These are phyloP conservation scores for Lutjanus campechanus DNA, from an alignment of 2,797 vertebrate genomes.

Conservation along the genomic window DNA sequence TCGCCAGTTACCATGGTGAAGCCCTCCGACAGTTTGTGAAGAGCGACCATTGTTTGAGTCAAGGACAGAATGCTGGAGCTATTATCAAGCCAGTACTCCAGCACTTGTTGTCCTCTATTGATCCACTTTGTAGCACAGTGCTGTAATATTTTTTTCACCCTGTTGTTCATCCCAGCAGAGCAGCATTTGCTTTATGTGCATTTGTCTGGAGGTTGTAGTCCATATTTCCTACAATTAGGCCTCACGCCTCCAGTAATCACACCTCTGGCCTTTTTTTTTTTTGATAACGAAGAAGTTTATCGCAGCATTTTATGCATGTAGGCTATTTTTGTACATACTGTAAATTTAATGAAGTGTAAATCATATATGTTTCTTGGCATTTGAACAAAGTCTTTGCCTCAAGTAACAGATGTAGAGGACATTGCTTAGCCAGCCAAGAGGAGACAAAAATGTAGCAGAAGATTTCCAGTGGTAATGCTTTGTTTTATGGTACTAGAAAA, in stretches of 20 bases:
- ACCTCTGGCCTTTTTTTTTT: neutral
- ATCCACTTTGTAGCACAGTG: slow-evolving; percentile 62
- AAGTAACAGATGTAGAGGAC: neutral
- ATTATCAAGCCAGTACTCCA: slow-evolving; percentile 57
- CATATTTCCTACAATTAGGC: neutral
- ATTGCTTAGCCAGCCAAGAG: neutral
- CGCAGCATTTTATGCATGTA: neutral
- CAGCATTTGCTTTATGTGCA: slow-evolving; percentile 15
- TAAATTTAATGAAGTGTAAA: slow-evolving; percentile 16
- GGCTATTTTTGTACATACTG: neutral
- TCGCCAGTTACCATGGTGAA: slow-evolving; percentile 79
- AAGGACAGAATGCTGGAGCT: slow-evolving; percentile 61
- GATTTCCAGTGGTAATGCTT: neutral
- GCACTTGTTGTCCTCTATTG: slow-evolving; percentile 66
- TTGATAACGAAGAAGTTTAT: neutral
- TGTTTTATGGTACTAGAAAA: neutral
- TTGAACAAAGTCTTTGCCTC: slow-evolving; percentile 2
- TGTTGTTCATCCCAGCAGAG: slow-evolving; percentile 9
- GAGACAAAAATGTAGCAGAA: neutral
- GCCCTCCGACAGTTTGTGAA: slow-evolving; percentile 53
- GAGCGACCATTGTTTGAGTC: slow-evolving; percentile 64
- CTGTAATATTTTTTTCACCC: slow-evolving; percentile 13
- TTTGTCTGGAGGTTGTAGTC: neutral
- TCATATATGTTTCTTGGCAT: slow-evolving; percentile 16
- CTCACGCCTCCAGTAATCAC: neutral